Evolutionary conservation across 2,888 invertebrate species (phyloP), one percentile per base, ranked within the genome.

Genomic region (Oscheius sp.): DNA sequence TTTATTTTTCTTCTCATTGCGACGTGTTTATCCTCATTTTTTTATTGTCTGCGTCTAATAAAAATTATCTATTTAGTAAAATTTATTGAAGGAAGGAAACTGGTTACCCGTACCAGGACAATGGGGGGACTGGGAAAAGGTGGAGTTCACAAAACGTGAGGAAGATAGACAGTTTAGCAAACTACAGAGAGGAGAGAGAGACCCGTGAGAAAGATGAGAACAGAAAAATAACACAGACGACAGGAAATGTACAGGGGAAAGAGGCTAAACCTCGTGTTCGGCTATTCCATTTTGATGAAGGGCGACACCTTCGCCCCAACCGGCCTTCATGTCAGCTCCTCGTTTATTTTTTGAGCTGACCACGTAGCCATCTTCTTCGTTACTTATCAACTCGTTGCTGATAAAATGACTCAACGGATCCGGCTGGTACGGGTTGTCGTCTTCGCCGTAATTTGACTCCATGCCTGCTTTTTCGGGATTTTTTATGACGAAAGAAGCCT

Each of bases 291-390:
- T 66, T 9, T n/a, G 25, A 23, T 46, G 25, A 21, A 70, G 59
- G 29, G 70, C 29, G 61, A 23, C 70, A 3, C 59, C 58, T 25
- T 70, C 70, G 27, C 58, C 70, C 70, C 70, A 70, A 9, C 13
- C 59, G 5, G 70, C 25, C 9, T 27, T 41, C 13, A 23, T 59
- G 6, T 52, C n/a, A 21, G 21, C 59, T n/a, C 52, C 59, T 59
- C 70, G 59, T 2, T 70, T 70, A n/a, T 58, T 49, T 13, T 46
- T 58, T 27, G 35, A 35, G 35, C 35, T 35, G 35, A 35, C 41
- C 59, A 59, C 59, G 41, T 59, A 59, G 59, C 29, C 41, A 1
- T 35, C 41, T 23, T 63, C 63, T 7, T 23, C 25, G 43, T 63
- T 43, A 3, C 43, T 41, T 5, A 43, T 9, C 13, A n/a, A 23